These are phyloP conservation scores for Congeria kusceri DNA, from an alignment of 2,888 invertebrate genomes.

Conservation along the genomic window DNA sequence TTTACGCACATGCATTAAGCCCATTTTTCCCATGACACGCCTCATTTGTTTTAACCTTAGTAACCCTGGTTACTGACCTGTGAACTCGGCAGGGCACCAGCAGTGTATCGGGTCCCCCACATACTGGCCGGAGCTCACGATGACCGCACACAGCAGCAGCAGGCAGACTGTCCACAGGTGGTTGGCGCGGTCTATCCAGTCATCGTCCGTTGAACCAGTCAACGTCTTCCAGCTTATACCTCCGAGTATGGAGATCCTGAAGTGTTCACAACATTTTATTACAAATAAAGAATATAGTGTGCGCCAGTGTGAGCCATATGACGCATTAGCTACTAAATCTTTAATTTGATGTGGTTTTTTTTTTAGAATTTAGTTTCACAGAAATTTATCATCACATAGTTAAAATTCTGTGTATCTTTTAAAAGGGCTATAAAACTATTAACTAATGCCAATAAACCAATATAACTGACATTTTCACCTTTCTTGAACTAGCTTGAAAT, in stretches of 20 bases:
- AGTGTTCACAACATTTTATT: slow-evolving; percentile 27
- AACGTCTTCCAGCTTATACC: slow-evolving; percentile 75
- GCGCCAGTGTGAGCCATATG: neutral
- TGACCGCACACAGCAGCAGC: slow-evolving; percentile 76
- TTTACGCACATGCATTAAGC: too few relatives aligned
- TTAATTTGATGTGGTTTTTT: too few relatives aligned
- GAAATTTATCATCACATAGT: too few relatives aligned
- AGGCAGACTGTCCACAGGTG: slow-evolving; percentile 80
- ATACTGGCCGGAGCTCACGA: slow-evolving; percentile 79
- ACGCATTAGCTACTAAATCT: too few relatives aligned
- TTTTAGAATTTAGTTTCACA: too few relatives aligned
- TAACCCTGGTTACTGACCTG: slow-evolving; percentile 42
- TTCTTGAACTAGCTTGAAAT: too few relatives aligned
- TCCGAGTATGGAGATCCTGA: slow-evolving; percentile 71
- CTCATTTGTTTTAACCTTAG: too few relatives aligned
- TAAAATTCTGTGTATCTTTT: too few relatives aligned
- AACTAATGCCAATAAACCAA: too few relatives aligned
- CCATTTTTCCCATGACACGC: too few relatives aligned
- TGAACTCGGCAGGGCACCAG: slow-evolving; percentile 78
- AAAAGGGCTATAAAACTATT: too few relatives aligned
- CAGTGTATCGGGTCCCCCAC: slow-evolving; percentile 82
- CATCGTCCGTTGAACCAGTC: slow-evolving; percentile 77
- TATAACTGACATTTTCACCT: too few relatives aligned
- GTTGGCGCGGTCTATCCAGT: slow-evolving; percentile 80
- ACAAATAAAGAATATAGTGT: neutral